phyloP scores from a whole-genome alignment of 1,140 invertebrate species.

The Eufriesea mexicana region DNA sequence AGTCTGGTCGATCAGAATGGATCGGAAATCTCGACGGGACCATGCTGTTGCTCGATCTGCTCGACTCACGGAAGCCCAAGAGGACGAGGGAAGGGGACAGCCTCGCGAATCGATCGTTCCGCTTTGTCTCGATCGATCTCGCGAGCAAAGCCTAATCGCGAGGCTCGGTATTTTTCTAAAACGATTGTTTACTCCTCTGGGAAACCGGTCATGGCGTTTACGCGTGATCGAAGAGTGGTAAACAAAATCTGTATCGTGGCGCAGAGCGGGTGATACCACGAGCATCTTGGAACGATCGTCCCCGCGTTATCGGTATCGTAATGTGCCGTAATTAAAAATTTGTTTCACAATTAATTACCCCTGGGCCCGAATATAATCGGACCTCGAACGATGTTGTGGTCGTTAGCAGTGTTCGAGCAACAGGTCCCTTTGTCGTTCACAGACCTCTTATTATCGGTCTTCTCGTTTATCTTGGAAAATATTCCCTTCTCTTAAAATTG shows the following conservation, averaged over 20 bases:
- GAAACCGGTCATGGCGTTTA: slow-evolving; percentile 63
- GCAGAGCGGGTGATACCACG: slow-evolving; percentile 35
- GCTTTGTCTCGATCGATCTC: slow-evolving; percentile 15
- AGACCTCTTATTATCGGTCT: too few species aligned
- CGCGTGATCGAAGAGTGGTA: slow-evolving; percentile 66
- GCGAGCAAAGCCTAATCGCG: slow-evolving; percentile 40
- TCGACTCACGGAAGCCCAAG: not conserved
- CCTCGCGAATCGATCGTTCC: not conserved
- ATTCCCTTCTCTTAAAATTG: too few species aligned
- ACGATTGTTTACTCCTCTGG: slow-evolving; percentile 64
- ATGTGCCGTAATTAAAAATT: slow-evolving; percentile 40
- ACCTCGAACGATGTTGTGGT: not conserved
- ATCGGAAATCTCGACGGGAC: not conserved
- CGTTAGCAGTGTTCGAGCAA: not conserved
- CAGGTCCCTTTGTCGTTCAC: too few species aligned
- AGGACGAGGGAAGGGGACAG: not conserved
- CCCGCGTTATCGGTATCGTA: slow-evolving; percentile 23
- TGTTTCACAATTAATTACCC: slow-evolving; percentile 49
- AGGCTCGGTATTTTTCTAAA: slow-evolving; percentile 61
- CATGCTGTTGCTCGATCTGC: not conserved
- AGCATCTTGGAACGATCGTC: slow-evolving; percentile 14
- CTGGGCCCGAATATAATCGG: not conserved
- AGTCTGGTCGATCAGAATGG: not conserved
- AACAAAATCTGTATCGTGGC: slow-evolving; percentile 71
- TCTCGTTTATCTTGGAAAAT: too few species aligned